Percentiles rank a stretch among this genome's conserved stretches.
Evolutionary conservation across 2,113 vertebrate genomes (phyloP).

Genomic region (Phoenicopterus ruber): DNA sequence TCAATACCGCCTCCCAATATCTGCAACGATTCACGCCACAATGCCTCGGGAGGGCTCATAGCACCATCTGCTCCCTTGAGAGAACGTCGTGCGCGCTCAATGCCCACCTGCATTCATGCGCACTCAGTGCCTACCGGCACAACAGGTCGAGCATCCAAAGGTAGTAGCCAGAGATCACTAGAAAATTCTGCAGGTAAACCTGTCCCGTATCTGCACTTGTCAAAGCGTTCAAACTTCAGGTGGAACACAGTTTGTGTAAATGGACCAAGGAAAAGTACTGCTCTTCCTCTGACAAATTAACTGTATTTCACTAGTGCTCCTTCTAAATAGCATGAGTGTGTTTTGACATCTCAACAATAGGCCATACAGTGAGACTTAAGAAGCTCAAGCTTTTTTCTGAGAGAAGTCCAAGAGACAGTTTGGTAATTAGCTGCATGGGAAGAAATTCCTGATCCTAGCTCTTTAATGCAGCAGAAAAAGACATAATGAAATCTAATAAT

Average conservation of each 20-base stretch:
- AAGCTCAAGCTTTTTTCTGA: neutral
- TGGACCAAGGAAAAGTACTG: neutral
- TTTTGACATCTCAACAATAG: neutral
- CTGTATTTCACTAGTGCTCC: neutral
- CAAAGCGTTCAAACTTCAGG: neutral
- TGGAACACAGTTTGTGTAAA: neutral
- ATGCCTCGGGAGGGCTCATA: neutral
- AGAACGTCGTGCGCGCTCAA: neutral
- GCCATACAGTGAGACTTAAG: neutral
- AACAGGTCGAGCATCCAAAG: neutral
- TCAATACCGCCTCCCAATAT: neutral
- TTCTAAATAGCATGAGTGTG: neutral
- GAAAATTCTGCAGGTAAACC: neutral
- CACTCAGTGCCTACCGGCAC: too few species aligned
- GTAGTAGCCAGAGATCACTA: neutral
- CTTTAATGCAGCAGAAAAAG: neutral
- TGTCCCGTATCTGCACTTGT: neutral
- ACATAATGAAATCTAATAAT: neutral
- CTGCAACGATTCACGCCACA: neutral
- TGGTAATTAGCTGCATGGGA: neutral
- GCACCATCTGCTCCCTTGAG: neutral
- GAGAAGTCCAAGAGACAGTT: neutral
- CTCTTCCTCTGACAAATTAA: neutral
- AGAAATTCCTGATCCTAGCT: neutral
- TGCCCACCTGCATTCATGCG: neutral